phyloP scores from a whole-genome alignment of 1,140 invertebrate genomes.

The Euwallacea fornicatus region DNA sequence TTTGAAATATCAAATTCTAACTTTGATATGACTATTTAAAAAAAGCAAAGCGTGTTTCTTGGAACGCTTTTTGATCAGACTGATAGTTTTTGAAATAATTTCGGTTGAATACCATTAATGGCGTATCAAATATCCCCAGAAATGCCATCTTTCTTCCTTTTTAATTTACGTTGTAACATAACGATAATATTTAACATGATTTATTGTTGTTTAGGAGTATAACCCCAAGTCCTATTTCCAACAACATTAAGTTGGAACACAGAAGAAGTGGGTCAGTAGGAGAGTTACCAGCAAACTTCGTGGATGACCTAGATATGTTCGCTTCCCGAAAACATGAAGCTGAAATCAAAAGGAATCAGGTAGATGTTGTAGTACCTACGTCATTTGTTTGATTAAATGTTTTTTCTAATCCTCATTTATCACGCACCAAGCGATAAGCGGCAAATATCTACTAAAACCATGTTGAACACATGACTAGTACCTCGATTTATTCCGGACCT shows the following conservation, averaged over 20 bases:
- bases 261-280: slow-evolving; percentile 54
- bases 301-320: slow-evolving; percentile 54
- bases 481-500: no score
- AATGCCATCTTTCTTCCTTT: no score
- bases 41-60: no score
- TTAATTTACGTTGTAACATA: no score
- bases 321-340: slow-evolving; percentile 57
- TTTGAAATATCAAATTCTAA: no score
- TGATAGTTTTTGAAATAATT: background rate
- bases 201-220: slow-evolving; percentile 44
- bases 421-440: no score
- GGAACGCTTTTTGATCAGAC: background rate
- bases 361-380: slow-evolving; percentile 30
- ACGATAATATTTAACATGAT: background rate
- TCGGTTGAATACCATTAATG: no score
- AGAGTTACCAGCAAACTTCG: slow-evolving; percentile 49
- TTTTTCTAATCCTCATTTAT: no score
- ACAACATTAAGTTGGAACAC: slow-evolving; percentile 42
- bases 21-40: no score
- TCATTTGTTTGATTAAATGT: no score
- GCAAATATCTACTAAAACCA: no score
- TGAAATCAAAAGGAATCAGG: slow-evolving; percentile 56
- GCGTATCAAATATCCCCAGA: background rate
- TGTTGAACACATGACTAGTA: no score
- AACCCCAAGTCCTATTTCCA: slow-evolving; percentile 46